phyloP scores from a whole-genome alignment of 2,113 vertebrate species.

The Guaruba guarouba region DNA sequence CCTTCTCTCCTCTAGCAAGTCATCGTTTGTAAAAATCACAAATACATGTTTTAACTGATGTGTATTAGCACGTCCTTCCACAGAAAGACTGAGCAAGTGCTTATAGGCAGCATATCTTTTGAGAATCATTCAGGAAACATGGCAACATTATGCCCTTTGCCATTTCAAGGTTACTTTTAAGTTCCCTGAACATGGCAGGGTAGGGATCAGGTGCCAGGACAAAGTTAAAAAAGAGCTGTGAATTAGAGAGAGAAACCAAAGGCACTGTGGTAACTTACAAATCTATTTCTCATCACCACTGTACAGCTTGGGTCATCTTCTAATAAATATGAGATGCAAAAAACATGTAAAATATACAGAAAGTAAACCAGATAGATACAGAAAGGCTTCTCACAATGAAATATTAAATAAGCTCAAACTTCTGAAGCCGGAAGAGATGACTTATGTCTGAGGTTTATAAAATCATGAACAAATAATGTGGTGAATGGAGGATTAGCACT shows the following conservation, averaged over 20 bases:
- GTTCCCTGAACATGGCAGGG: neutral
- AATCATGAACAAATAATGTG: neutral
- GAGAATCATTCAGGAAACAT: neutral
- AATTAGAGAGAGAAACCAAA: neutral
- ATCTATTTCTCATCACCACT: neutral
- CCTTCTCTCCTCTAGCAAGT: neutral
- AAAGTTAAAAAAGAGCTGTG: neutral
- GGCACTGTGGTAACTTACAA: neutral
- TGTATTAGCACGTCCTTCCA: neutral
- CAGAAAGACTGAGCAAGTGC: neutral
- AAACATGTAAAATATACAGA: neutral
- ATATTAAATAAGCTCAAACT: neutral
- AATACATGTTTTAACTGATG: neutral
- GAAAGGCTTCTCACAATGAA: neutral
- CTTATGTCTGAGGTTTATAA: neutral
- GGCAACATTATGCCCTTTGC: neutral
- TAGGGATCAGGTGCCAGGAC: accelerated
- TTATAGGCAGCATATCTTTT: neutral
- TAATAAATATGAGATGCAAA: neutral
- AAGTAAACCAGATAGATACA: neutral
- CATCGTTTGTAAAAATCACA: neutral
- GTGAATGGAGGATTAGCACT: neutral
- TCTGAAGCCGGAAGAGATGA: neutral
- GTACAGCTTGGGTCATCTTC: neutral
- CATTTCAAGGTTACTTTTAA: neutral